Conservation (phyloP, 2,888 invertebrate genomes). For the Glaucopsyche alexis region DNA sequence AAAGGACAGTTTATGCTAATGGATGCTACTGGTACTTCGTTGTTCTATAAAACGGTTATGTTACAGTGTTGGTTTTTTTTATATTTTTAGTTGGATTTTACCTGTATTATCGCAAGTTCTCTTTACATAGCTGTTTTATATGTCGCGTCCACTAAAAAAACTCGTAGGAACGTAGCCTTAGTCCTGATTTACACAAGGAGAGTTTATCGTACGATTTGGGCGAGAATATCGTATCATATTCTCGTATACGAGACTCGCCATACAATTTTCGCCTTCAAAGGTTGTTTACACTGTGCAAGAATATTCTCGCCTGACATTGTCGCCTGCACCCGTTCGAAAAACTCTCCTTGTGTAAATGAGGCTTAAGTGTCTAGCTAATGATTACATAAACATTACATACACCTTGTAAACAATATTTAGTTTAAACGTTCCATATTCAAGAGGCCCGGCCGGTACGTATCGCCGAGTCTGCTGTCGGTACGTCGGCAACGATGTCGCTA, state of each 20-base stretch:
- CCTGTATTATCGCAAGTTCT: background rate
- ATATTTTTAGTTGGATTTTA: background rate
- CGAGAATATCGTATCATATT: too few species aligned
- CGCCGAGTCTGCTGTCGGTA: background rate
- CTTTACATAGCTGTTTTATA: too few species aligned
- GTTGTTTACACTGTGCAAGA: too few species aligned
- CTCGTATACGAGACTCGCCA: too few species aligned
- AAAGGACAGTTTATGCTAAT: slow-evolving; percentile 38
- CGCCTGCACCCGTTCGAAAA: too few species aligned
- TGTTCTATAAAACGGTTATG: background rate
- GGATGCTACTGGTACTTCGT: background rate
- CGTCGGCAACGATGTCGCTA: background rate
- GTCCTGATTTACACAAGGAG: too few species aligned
- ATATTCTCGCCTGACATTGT: too few species aligned
- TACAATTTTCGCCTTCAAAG: too few species aligned
- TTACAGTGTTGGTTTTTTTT: background rate
- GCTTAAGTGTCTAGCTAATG: background rate
- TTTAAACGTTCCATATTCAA: background rate
- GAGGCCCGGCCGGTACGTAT: background rate
- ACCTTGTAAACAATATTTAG: background rate
- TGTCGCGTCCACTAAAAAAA: too few species aligned
- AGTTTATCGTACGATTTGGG: too few species aligned
- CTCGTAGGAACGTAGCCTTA: too few species aligned
- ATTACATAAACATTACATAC: background rate
- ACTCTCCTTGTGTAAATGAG: too few species aligned